These are phyloP conservation scores for Drosophila ohnishii DNA, from an alignment of 1,140 invertebrate genomes.

Conservation along the genomic window DNA sequence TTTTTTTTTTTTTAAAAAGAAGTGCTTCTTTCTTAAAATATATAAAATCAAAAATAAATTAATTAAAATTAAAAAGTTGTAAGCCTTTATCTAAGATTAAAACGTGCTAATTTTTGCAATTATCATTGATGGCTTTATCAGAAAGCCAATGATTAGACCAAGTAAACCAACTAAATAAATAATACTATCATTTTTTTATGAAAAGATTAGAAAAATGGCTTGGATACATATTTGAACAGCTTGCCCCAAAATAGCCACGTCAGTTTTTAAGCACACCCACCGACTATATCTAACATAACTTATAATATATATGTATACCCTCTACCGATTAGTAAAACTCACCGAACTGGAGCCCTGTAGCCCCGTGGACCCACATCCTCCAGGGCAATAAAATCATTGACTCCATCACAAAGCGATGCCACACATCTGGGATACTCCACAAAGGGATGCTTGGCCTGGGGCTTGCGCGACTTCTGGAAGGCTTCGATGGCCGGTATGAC, in stretches of 20 bases:
- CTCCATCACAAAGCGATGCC: constrained; percentile 85
- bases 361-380: constrained; percentile 86
- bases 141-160: neutral
- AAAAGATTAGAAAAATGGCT: neutral
- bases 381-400: constrained; percentile 87
- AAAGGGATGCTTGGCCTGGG: constrained; percentile 84
- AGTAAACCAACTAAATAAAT: neutral
- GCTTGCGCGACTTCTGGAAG: constrained; percentile 83
- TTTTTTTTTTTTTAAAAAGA: no score
- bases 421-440: constrained; percentile 85
- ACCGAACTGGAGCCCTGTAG: constrained; percentile 82
- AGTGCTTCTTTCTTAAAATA: neutral
- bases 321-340: constrained; percentile 6
- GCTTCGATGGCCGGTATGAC: constrained; percentile 84
- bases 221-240: constrained; percentile 1
- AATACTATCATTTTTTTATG: neutral
- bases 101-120: neutral
- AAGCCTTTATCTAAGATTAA: neutral
- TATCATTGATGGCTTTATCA: neutral
- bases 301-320: no score
- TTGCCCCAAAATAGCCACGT: neutral
- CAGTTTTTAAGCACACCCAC: neutral
- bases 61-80: neutral
- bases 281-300: neutral
- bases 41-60: no score